A percentile compares a stretch with the other conserved stretches of the same genome.
Evolutionary conservation across 1,140 invertebrate genomes (phyloP).

Genomic region (Papilio glaucus): DNA sequence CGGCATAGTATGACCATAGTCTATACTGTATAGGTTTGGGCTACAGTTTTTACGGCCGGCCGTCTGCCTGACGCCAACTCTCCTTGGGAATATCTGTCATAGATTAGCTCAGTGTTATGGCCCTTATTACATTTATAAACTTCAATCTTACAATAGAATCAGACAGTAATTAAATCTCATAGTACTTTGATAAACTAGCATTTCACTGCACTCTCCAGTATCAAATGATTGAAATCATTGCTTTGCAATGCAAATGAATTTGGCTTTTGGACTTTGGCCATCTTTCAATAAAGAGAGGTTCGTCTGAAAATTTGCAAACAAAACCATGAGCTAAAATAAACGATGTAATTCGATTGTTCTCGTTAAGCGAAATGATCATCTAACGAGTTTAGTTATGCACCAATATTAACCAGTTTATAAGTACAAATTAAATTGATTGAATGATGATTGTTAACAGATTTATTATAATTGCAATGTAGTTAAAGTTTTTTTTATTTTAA

Average conservation of each 20-base stretch:
- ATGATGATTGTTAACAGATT: neutral
- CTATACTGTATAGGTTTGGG: no score
- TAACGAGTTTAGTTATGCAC: conserved; percentile 13
- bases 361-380: conserved; percentile 17
- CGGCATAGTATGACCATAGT: no score
- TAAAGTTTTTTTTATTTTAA: neutral
- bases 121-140: conserved; percentile 16
- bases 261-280: conserved; percentile 20
- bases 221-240: conserved; percentile 23
- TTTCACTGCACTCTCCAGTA: conserved; percentile 1
- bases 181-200: conserved; percentile 8
- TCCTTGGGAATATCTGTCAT: no score
- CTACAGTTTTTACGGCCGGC: no score
- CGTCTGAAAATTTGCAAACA: conserved; percentile 23
- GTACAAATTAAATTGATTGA: neutral
- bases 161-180: conserved; percentile 7
- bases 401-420: neutral
- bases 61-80: no score
- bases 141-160: neutral
- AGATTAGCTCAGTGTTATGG: no score
- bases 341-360: conserved; percentile 3
- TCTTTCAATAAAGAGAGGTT: conserved; percentile 21
- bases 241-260: conserved; percentile 25
- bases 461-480: neutral
- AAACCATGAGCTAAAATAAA: conserved; percentile 1